phyloP scores from a whole-genome alignment of 1,140 invertebrate genomes.

The Stenopsyche tienmushanensis region DNA sequence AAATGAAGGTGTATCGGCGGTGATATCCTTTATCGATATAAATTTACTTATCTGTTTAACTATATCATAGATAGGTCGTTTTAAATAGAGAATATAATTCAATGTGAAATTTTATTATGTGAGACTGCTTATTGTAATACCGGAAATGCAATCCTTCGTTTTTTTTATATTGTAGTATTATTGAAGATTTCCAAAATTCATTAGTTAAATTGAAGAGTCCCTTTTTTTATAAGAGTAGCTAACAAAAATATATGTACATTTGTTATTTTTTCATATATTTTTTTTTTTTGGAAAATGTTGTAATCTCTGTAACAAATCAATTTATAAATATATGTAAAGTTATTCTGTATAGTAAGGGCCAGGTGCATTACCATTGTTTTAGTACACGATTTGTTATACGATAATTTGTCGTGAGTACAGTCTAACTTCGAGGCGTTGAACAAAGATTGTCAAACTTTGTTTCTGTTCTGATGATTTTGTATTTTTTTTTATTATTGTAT shows the following conservation, averaged over 20 bases:
- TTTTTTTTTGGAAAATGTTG: no score
- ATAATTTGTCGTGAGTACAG: no score
- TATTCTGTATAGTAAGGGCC: no score
- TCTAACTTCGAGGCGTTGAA: no score
- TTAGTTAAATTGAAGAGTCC: constrained; percentile 5
- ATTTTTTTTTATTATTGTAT: no score
- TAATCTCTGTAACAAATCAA: no score
- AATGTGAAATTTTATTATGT: constrained; percentile 43
- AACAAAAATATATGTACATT: not conserved
- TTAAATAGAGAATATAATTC: constrained; percentile 40
- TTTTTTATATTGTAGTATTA: constrained; percentile 16
- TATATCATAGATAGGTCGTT: constrained; percentile 40
- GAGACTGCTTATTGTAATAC: constrained; percentile 42
- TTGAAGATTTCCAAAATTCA: constrained; percentile 15
- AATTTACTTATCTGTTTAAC: constrained; percentile 38
- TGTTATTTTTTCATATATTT: no score
- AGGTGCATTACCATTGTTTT: no score
- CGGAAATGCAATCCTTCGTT: constrained; percentile 37
- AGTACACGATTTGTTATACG: no score
- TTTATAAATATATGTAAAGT: no score
- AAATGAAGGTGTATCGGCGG: constrained; percentile 29
- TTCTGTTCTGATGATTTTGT: no score
- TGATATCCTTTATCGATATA: constrained; percentile 26
- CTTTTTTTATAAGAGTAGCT: constrained; percentile 11
- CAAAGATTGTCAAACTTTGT: no score